Evolutionary conservation across 1,140 invertebrate species (phyloP).

Genomic region (Gerris buenoi): DNA sequence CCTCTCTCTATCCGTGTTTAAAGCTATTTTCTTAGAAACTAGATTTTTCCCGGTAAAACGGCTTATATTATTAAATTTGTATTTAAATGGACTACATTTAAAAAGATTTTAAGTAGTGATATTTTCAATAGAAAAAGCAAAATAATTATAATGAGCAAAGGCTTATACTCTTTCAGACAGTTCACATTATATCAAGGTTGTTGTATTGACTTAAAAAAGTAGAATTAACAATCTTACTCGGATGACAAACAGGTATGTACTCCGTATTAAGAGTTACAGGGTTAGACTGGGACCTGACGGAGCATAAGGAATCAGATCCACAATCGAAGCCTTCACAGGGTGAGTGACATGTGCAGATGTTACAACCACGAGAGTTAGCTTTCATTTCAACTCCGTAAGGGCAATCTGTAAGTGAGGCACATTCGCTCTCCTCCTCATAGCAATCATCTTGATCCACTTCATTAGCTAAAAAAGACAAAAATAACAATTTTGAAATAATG

Average conservation of each 20-base stretch:
- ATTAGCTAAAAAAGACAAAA: constrained; percentile 23
- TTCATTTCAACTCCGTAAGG: constrained; percentile 59
- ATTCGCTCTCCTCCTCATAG: constrained; percentile 38
- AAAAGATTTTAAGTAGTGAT: too few species aligned
- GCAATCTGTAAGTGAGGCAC: constrained; percentile 41
- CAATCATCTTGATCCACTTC: constrained; percentile 35
- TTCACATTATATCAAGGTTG: too few species aligned
- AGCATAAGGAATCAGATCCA: constrained; percentile 45
- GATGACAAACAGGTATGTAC: constrained; percentile 44
- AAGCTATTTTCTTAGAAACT: too few species aligned
- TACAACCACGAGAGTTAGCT: constrained; percentile 46
- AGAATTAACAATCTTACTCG: constrained; percentile 32
- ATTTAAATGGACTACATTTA: too few species aligned
- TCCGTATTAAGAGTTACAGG: constrained; percentile 27
- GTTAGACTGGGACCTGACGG: constrained; percentile 39
- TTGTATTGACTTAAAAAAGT: background rate
- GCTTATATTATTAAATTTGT: too few species aligned
- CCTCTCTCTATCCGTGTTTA: too few species aligned
- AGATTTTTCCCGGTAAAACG: too few species aligned
- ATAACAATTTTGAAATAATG: too few species aligned
- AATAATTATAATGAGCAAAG: too few species aligned
- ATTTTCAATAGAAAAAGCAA: too few species aligned
- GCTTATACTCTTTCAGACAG: too few species aligned
- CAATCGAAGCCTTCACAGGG: constrained; percentile 49
- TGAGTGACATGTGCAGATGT: constrained; percentile 57